A percentile compares a stretch with the other conserved stretches of the same genome.
Evolutionary conservation across 2,797 vertebrate species (phyloP).

Genomic region (Sparidentex hasta): DNA sequence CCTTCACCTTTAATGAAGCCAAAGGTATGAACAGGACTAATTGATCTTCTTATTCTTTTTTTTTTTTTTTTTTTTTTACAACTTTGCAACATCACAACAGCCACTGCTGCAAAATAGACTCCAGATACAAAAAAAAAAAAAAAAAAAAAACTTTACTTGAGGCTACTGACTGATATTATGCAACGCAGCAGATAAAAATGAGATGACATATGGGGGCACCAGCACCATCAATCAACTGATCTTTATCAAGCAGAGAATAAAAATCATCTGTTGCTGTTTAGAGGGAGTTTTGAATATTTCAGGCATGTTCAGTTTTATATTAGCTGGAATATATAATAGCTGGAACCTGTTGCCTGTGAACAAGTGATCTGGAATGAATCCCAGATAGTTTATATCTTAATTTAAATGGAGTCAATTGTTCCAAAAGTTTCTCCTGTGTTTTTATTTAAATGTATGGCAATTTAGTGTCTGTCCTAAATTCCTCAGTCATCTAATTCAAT

Average conservation of each 20-base stretch:
- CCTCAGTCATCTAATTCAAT: constrained; percentile 80
- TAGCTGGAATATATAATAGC: background rate
- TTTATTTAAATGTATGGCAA: constrained; percentile 29
- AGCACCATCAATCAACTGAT: constrained; percentile 54
- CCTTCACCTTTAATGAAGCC: constrained; percentile 26
- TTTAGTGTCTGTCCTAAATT: constrained; percentile 66
- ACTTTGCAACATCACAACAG: constrained; percentile 28
- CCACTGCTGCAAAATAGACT: constrained; percentile 22
- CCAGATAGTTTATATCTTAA: background rate
- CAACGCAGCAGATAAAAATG: constrained; percentile 56
- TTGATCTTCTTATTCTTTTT: background rate
- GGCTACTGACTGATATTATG: constrained; percentile 49
- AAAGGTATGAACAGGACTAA: constrained; percentile 29
- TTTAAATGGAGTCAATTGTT: constrained; percentile 10
- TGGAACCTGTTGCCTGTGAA: constrained; percentile 41
- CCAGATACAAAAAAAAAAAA: background rate
- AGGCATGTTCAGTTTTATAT: background rate
- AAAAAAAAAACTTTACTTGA: constrained; percentile 12
- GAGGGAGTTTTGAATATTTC: constrained; percentile 3
- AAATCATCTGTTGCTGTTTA: constrained; percentile 2
- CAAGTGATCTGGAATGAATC: background rate
- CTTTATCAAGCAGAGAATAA: constrained; percentile 37
- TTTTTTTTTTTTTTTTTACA: background rate
- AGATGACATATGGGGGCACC: constrained; percentile 43
- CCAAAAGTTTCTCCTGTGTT: constrained; percentile 17